phyloP scores from a whole-genome alignment of 2,888 invertebrate genomes.

The Drosophila histrio region DNA sequence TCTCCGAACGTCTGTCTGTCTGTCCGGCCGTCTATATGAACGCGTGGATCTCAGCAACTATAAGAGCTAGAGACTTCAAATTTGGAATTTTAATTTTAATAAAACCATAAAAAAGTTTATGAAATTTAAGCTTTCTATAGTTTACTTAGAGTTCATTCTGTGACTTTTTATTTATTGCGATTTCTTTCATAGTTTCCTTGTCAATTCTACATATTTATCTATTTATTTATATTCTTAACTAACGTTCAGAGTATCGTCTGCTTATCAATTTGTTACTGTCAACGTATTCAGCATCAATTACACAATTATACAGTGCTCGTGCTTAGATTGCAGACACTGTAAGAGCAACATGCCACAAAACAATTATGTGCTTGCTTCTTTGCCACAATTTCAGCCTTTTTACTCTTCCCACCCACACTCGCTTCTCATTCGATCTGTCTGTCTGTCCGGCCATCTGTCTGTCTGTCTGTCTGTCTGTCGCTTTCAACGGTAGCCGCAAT shows the following conservation, averaged over 20 bases:
- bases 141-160: too few species aligned
- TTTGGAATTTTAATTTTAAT: too few species aligned
- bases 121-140: too few species aligned
- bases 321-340: conserved; percentile 5
- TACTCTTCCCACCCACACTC: neutral
- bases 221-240: neutral
- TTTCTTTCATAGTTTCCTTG: too few species aligned
- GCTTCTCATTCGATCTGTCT: neutral
- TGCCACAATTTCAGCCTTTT: neutral
- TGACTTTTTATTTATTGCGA: too few species aligned
- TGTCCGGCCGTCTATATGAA: too few species aligned
- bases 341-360: conserved; percentile 13
- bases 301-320: neutral
- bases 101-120: too few species aligned
- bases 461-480: neutral
- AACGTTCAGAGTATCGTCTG: neutral
- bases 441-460: too few species aligned
- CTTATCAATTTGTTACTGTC: conserved; percentile 2
- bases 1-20: too few species aligned
- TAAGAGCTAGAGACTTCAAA: too few species aligned
- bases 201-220: too few species aligned
- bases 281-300: neutral
- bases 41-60: too few species aligned
- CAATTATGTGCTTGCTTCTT: conserved; percentile 3
- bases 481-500: conserved; percentile 43